Conservation (phyloP, 35 echinoderm and acorn worm species). For the Ophioderma brevispina region DNA sequence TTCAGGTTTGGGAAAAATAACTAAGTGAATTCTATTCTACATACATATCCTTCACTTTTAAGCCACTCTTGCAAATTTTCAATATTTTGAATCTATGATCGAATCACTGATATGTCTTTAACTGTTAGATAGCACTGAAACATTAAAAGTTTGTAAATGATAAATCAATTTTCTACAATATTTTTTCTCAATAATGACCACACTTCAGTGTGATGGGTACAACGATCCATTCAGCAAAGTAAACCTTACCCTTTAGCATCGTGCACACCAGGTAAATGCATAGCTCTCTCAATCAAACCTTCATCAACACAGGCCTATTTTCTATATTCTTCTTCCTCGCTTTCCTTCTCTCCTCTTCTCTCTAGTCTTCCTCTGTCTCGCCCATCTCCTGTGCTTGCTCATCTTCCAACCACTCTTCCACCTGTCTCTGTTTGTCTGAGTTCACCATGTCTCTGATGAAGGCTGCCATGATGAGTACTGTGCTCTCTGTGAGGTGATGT, state of each 20-base stretch:
- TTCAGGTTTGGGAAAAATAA: no score
- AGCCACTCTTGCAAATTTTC: no score
- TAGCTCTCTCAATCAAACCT: slow-evolving; percentile 69
- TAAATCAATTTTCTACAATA: no score
- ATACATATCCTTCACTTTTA: no score
- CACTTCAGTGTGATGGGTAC: no score
- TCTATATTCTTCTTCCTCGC: background rate
- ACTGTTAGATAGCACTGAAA: no score
- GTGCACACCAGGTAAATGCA: slow-evolving; percentile 49
- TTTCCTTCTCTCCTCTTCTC: slow-evolving; percentile 16
- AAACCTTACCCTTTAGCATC: slow-evolving; percentile 34
- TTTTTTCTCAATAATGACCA: no score
- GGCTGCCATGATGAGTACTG: background rate
- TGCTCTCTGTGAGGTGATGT: background rate
- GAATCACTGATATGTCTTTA: no score
- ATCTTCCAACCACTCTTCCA: background rate
- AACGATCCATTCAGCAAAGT: no score
- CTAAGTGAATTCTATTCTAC: no score
- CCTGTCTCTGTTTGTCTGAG: background rate
- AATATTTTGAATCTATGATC: no score
- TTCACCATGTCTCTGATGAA: background rate
- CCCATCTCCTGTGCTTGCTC: slow-evolving; percentile 5
- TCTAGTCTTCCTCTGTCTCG: slow-evolving; percentile 1
- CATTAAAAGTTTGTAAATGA: no score
- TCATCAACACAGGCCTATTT: slow-evolving; percentile 53